phyloP scores from a whole-genome alignment of 1,140 invertebrate species.

The Zaprionus capensis region DNA sequence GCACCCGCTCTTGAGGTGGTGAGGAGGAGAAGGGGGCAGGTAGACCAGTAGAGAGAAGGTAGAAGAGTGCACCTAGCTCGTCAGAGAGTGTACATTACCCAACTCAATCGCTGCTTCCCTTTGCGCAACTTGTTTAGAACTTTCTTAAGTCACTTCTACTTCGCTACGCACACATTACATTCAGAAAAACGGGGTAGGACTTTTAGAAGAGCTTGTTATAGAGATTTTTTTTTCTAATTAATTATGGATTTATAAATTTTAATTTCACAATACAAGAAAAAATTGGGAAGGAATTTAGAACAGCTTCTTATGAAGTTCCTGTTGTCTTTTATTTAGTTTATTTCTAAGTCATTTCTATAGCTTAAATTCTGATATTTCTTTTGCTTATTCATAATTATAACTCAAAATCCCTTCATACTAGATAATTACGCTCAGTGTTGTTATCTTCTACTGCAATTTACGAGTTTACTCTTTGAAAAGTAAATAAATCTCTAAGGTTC shows the following conservation, averaged over 20 bases:
- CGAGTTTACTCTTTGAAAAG: no score
- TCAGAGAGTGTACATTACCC: slow-evolving; percentile 34
- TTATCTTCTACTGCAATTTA: no score
- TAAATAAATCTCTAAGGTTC: no score
- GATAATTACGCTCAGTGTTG: neutral
- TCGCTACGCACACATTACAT: slow-evolving; percentile 37
- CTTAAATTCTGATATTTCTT: no score
- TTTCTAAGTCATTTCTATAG: no score
- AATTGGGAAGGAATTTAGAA: accelerated
- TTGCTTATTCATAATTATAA: neutral
- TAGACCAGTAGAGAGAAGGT: neutral
- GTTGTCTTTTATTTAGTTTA: no score
- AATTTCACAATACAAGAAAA: no score
- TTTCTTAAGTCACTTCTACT: slow-evolving; percentile 38
- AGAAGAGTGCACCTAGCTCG: neutral
- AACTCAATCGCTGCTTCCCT: slow-evolving; percentile 41
- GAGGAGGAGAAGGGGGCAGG: neutral
- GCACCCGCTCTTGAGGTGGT: slow-evolving; percentile 23
- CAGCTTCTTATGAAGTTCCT: no score
- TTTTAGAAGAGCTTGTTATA: neutral
- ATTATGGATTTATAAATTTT: no score
- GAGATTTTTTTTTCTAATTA: neutral
- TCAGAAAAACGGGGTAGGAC: neutral
- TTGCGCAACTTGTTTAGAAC: slow-evolving; percentile 40
- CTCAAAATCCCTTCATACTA: neutral